These are phyloP conservation scores for Carassius carassius DNA, from an alignment of 2,113 vertebrate genomes.

Conservation along the genomic window DNA sequence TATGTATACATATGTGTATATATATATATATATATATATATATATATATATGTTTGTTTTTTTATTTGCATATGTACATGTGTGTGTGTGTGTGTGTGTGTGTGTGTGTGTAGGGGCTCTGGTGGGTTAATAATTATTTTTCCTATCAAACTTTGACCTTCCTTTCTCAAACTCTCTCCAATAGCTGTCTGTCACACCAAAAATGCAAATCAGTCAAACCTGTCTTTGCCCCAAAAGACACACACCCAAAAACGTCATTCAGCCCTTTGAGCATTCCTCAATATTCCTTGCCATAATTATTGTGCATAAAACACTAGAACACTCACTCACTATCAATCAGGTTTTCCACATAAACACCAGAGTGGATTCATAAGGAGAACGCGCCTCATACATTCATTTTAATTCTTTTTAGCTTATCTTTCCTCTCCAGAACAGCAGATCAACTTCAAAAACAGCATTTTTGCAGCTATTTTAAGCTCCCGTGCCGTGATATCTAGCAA, in stretches of 20 bases:
- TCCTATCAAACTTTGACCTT: slow-evolving; percentile 29
- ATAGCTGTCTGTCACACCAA: slow-evolving; percentile 9
- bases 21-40: too few species aligned
- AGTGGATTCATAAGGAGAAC: neutral
- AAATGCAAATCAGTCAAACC: slow-evolving; percentile 2
- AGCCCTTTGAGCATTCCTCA: slow-evolving; percentile 27
- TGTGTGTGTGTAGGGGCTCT: neutral
- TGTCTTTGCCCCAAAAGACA: slow-evolving; percentile 5
- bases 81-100: too few species aligned
- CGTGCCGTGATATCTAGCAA: slow-evolving; percentile 43
- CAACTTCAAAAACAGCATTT: neutral
- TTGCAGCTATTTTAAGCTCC: neutral
- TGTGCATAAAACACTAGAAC: neutral
- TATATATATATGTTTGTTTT: too few species aligned
- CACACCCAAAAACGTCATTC: slow-evolving; percentile 39
- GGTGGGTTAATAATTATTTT: slow-evolving; percentile 9
- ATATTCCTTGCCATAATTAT: neutral
- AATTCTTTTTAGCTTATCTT: neutral
- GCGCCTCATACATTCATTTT: too few species aligned
- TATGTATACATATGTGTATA: neutral
- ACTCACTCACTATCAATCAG: neutral
- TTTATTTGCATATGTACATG: too few species aligned
- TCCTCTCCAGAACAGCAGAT: slow-evolving; percentile 28
- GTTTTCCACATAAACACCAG: neutral
- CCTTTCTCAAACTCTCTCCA: slow-evolving; percentile 9